Evolutionary conservation across 2,113 vertebrate species (phyloP).

Genomic region (Prietella phreatophila): DNA sequence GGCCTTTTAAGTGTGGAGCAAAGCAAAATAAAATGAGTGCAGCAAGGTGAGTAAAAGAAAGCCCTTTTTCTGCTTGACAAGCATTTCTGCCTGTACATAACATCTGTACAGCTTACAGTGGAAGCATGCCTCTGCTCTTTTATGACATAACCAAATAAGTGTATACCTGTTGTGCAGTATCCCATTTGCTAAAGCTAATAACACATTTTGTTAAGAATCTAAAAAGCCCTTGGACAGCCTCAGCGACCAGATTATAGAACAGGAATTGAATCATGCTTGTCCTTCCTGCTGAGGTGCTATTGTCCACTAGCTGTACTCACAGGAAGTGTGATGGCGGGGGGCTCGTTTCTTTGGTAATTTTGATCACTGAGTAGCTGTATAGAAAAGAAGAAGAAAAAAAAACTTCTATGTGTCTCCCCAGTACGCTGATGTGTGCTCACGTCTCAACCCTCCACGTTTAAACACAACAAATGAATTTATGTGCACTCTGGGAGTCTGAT

Average conservation of each 20-base stretch:
- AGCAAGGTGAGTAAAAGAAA: slow-evolving; percentile 64
- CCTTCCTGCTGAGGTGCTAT: slow-evolving; percentile 66
- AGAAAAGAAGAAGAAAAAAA: slow-evolving; percentile 24
- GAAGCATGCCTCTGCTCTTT: slow-evolving; percentile 20
- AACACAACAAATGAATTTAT: slow-evolving; percentile 33
- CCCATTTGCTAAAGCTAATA: slow-evolving; percentile 18
- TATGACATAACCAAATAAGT: not conserved
- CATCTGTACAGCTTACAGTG: slow-evolving; percentile 62
- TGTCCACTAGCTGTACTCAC: slow-evolving; percentile 61
- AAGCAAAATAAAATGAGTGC: slow-evolving; percentile 61
- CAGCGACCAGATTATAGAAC: slow-evolving; percentile 54
- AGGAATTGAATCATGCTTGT: slow-evolving; percentile 67
- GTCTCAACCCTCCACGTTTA: slow-evolving; percentile 18
- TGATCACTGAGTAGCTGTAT: slow-evolving; percentile 59
- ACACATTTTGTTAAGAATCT: slow-evolving; percentile 62
- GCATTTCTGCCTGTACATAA: slow-evolving; percentile 70
- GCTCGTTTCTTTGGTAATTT: slow-evolving; percentile 55
- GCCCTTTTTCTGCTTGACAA: slow-evolving; percentile 68
- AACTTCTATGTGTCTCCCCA: slow-evolving; percentile 13
- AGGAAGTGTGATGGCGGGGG: slow-evolving; percentile 60
- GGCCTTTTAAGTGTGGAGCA: slow-evolving; percentile 64
- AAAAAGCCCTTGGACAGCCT: slow-evolving; percentile 57
- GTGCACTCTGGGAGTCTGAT: slow-evolving; percentile 28
- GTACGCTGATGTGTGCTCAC: slow-evolving; percentile 22
- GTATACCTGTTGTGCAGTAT: not conserved